Base-by-base conservation (phyloP, 2,113 vertebrate species). In the Sakesphorus luctuosus region DNA sequence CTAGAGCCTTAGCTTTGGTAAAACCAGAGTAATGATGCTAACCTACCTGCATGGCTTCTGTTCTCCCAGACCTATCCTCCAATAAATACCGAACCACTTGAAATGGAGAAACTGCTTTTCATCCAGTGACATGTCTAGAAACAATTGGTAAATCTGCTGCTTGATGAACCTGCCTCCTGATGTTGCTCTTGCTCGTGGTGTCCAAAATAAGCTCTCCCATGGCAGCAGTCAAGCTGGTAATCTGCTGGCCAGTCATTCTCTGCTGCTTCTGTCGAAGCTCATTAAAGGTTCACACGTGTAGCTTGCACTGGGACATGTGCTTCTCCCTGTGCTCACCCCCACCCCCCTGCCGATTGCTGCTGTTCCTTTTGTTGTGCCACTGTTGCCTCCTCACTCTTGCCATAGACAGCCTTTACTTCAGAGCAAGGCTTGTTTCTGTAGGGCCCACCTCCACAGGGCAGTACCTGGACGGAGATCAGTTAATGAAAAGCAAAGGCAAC, bases 331-430 rank as follows among this genome's bases (percentile, higher is more conserved):
- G 36, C 68, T 92, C 46, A 19, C 19, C 10, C 19, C 10, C 50
- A 40, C 36, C 13, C 15, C 50, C 31, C 16, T 0, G n/a, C n/a
- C n/a, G 0, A 28, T 13, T 36, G 44, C 72, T 65, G 44, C 65
- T 68, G 12, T 29, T 84, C 47, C 77, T 74, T 62, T 46, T 59
- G 13, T 29, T 46, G 49, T 76, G 49, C 35, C 3, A 3, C 50
- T 71, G 1, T 23, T 84, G 62, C 31, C 46, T 63, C 53, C 72
- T 74, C 11, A 3, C 15, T 47, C 2, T 12, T 83, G 38, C 52
- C 11, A 4, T 21, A 55, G 47, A 25, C 40, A 28, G 46, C 20
- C 23, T 71, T 91, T 53, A 35, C 40, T 44, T 71, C 66, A 56
- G 66, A 67, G 31, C 46, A 61, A 65, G n/a, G 20, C 33, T 76